Conservation (phyloP, 2,888 invertebrate genomes). For the Brenthis hecate region DNA sequence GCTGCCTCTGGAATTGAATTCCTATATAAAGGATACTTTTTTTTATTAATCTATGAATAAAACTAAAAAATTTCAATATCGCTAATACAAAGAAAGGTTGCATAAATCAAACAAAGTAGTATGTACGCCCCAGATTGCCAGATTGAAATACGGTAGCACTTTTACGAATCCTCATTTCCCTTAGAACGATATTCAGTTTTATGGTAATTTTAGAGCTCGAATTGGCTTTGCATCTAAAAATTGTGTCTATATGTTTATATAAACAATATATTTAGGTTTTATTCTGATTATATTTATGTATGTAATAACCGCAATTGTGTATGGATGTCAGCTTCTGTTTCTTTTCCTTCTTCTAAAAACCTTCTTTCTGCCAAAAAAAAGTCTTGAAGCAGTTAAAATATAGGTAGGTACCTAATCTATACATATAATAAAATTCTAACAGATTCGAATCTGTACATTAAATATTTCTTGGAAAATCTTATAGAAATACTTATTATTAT, state of each 20-base stretch:
- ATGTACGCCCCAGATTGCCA: constrained; percentile 24
- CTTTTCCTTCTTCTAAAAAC: too few relatives aligned
- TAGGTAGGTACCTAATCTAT: too few relatives aligned
- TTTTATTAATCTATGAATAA: too few relatives aligned
- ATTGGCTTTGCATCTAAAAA: constrained; percentile 25
- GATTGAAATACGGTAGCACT: constrained; percentile 24
- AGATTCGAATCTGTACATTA: too few relatives aligned
- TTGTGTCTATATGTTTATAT: constrained; percentile 16
- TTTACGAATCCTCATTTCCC: constrained; percentile 32
- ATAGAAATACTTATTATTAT: too few relatives aligned
- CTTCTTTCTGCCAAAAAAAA: too few relatives aligned
- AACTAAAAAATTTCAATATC: too few relatives aligned
- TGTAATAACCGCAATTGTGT: not conserved
- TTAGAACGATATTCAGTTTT: constrained; percentile 30
- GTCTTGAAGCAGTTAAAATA: too few relatives aligned
- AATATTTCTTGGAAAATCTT: too few relatives aligned
- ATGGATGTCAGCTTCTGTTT: not conserved
- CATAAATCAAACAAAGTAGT: constrained; percentile 27
- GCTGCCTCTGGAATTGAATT: too few relatives aligned
- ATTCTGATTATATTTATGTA: constrained; percentile 1
- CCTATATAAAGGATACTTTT: too few relatives aligned
- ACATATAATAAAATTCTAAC: too few relatives aligned
- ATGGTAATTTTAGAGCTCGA: constrained; percentile 32
- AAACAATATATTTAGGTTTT: constrained; percentile 2
- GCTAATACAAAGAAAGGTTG: constrained; percentile 9